These are phyloP conservation scores for Platycercus adscitus DNA, from an alignment of 2,113 vertebrate genomes.

Conservation along the genomic window DNA sequence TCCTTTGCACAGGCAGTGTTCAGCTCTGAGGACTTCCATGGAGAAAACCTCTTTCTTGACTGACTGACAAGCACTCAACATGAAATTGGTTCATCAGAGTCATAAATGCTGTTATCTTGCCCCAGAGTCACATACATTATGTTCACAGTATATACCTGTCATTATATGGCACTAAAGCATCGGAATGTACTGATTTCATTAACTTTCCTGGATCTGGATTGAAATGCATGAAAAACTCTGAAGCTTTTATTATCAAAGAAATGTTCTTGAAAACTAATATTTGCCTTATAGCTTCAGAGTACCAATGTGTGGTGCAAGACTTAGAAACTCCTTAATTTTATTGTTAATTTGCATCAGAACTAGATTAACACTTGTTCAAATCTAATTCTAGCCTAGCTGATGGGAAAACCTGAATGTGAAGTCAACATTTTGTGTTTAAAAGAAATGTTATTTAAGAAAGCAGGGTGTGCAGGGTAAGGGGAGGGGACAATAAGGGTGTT, in stretches of 20 bases:
- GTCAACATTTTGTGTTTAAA: neutral
- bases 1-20: neutral
- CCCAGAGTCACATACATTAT: constrained; percentile 25
- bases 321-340: neutral
- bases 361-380: neutral
- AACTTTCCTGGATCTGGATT: neutral
- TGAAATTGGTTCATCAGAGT: neutral
- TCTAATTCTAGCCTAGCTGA: neutral
- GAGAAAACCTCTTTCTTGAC: neutral
- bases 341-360: neutral
- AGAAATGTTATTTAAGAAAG: neutral
- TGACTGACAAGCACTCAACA: neutral
- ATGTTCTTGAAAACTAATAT: neutral
- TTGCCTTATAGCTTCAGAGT: neutral
- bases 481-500: fast-evolving
- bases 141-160: neutral
- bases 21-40: neutral
- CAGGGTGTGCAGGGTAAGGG: fast-evolving
- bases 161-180: constrained; percentile 13
- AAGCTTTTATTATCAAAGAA: neutral
- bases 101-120: constrained; percentile 12
- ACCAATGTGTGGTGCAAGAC: neutral
- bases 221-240: constrained; percentile 2
- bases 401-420: neutral
- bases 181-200: neutral